phyloP scores from a whole-genome alignment of 2,797 vertebrate genomes.

The Peromyscus nudipes region DNA sequence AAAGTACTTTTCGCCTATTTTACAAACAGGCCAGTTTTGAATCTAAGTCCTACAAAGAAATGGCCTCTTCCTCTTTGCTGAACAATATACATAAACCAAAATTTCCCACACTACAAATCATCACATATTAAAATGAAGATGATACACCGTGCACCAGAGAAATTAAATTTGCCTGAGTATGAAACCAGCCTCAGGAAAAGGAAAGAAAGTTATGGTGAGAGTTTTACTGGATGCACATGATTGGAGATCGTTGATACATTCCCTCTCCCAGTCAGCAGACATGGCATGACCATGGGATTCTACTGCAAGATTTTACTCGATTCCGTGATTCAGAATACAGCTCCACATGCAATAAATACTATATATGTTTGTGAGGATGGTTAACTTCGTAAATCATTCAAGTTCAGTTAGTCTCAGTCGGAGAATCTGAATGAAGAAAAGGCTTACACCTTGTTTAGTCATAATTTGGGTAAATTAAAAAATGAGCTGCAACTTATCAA shows the following conservation, averaged over 20 bases:
- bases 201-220: background rate
- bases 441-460: background rate
- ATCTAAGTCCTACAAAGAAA: background rate
- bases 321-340: background rate
- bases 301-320: background rate
- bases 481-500: background rate
- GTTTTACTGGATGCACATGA: background rate
- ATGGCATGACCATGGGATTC: background rate
- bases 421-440: background rate
- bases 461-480: background rate
- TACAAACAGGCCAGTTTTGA: background rate
- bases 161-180: background rate
- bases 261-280: too few relatives aligned
- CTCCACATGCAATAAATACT: background rate
- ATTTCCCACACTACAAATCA: background rate
- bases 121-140: background rate
- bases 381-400: background rate
- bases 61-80: background rate
- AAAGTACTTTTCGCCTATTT: background rate
- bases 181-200: background rate
- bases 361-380: background rate
- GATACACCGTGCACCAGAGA: background rate
- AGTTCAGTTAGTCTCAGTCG: background rate
- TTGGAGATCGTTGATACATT: background rate
- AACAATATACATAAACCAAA: background rate